These are phyloP conservation scores for Agrilus planipennis DNA, from an alignment of 1,140 invertebrate genomes.

Conservation along the genomic window DNA sequence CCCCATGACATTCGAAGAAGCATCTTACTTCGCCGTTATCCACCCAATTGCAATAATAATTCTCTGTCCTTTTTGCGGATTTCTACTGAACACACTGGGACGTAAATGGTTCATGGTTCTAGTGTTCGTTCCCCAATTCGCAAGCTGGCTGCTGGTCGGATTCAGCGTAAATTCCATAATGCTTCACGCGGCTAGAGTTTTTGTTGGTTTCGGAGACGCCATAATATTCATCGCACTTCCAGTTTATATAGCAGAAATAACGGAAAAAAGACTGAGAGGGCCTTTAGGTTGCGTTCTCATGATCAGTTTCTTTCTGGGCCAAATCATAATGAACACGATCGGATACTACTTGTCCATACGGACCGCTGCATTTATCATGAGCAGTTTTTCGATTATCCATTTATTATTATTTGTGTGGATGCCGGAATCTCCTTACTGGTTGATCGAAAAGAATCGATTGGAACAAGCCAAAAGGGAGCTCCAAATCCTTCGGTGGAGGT, in stretches of 20 bases:
- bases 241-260: neutral
- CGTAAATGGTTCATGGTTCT: neutral
- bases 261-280: neutral
- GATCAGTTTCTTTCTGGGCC: neutral
- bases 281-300: neutral
- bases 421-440: neutral
- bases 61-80: constrained; percentile 36
- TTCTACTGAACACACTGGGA: constrained; percentile 32
- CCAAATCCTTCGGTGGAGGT: neutral
- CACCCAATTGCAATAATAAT: constrained; percentile 35
- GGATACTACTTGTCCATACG: neutral
- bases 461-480: too few species aligned
- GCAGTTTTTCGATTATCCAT: neutral
- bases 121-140: neutral
- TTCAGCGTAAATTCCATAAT: neutral
- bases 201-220: neutral
- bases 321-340: neutral
- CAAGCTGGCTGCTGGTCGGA: neutral
- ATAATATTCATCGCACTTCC: neutral
- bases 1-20: constrained; percentile 43
- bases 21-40: constrained; percentile 47
- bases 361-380: neutral
- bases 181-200: neutral
- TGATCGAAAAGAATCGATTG: neutral
- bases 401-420: neutral